Evolutionary conservation across 2,888 invertebrate species (phyloP).

Genomic region (Parnassius glacialis): DNA sequence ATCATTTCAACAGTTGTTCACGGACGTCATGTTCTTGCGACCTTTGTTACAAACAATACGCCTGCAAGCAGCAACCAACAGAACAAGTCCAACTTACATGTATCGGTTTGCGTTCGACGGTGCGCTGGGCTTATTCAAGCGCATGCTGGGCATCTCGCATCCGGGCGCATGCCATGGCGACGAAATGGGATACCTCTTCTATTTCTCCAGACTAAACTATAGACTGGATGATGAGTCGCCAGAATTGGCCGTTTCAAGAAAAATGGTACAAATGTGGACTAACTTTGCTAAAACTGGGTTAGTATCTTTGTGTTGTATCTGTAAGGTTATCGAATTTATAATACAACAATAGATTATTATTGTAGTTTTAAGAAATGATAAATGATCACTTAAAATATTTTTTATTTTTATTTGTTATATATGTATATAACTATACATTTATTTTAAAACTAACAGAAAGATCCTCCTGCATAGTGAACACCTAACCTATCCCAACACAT

Average conservation of each 20-base stretch:
- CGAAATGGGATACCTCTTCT: constrained; percentile 84
- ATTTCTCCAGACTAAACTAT: constrained; percentile 83
- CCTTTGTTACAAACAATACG: constrained; percentile 79
- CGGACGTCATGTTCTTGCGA: constrained; percentile 83
- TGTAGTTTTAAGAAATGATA: no score
- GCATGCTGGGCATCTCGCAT: constrained; percentile 81
- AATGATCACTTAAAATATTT: no score
- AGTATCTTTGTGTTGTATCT: constrained; percentile 31
- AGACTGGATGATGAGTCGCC: constrained; percentile 80
- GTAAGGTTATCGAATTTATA: neutral
- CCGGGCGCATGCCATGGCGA: constrained; percentile 84
- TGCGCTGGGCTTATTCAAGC: constrained; percentile 82
- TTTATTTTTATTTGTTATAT: no score
- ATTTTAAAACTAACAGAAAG: no score
- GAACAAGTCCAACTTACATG: constrained; percentile 79
- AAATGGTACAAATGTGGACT: constrained; percentile 84
- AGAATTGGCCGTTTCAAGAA: constrained; percentile 79
- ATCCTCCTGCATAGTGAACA: no score
- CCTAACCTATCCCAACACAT: no score
- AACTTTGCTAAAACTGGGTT: constrained; percentile 84
- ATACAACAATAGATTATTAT: neutral
- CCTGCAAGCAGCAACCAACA: constrained; percentile 56
- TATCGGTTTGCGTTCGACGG: constrained; percentile 84
- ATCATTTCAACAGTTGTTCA: constrained; percentile 70
- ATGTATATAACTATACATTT: no score